Conservation (phyloP, 1,140 invertebrate genomes). For the Drosophila novamexicana region DNA sequence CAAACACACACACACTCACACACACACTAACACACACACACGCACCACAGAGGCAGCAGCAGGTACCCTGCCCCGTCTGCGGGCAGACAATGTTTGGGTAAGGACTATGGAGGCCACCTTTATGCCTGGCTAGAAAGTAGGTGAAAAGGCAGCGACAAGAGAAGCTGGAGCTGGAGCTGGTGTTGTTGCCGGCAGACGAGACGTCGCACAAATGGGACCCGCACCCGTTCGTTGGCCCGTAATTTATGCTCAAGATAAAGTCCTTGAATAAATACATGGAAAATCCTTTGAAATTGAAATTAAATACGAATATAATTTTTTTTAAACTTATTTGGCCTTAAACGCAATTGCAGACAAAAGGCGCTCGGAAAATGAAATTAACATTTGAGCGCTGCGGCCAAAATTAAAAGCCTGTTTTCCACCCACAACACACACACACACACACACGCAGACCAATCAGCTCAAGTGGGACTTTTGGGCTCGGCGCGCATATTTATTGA, state of each 20-base stretch:
- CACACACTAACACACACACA: constrained; percentile 42
- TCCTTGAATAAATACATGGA: constrained; percentile 84
- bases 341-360: constrained; percentile 74
- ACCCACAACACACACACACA: constrained; percentile 1
- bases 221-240: constrained; percentile 78
- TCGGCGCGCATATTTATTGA: constrained; percentile 63
- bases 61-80: constrained; percentile 5
- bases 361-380: constrained; percentile 78
- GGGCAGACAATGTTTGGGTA: constrained; percentile 72
- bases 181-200: constrained; percentile 17
- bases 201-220: constrained; percentile 57
- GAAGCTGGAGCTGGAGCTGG: constrained; percentile 6
- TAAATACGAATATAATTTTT: constrained; percentile 83
- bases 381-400: constrained; percentile 74
- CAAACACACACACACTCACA: constrained; percentile 55
- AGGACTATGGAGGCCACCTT: constrained; percentile 59
- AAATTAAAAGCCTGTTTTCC: constrained; percentile 66
- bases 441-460: constrained; percentile 3
- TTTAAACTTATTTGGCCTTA: constrained; percentile 25
- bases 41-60: neutral
- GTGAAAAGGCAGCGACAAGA: constrained; percentile 64
- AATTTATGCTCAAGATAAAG: constrained; percentile 84
- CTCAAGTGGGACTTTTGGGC: constrained; percentile 20
- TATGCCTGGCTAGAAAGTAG: constrained; percentile 71
- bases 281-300: constrained; percentile 84